Conservation (phyloP, 2,113 vertebrate species). For the Gasterosteus aculeatus region DNA sequence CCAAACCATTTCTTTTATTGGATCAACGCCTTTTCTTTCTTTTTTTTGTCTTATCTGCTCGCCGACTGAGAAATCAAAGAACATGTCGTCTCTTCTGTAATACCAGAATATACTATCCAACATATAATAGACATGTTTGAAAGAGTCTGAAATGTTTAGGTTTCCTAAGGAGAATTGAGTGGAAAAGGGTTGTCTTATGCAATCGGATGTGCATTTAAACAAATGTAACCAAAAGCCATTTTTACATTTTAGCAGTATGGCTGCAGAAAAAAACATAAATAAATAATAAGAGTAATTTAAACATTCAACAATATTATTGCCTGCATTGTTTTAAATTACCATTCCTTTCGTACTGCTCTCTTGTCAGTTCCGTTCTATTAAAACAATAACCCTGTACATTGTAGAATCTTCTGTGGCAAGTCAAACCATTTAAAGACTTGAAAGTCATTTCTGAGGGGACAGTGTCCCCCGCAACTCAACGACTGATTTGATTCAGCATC, state of each 20-base stretch:
- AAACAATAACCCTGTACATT: not conserved
- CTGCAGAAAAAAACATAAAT: too few species aligned
- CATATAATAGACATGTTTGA: too few species aligned
- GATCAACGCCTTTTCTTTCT: not conserved
- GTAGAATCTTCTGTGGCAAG: not conserved
- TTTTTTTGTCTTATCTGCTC: constrained; percentile 25
- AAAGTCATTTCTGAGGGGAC: not conserved
- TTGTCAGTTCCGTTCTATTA: not conserved
- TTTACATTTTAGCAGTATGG: not conserved
- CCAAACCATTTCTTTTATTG: not conserved
- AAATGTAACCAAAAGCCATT: constrained; percentile 3
- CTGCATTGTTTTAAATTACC: constrained; percentile 3
- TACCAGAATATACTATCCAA: not conserved
- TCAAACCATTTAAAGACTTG: not conserved
- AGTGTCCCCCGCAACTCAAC: constrained; percentile 8
- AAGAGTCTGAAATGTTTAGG: too few species aligned
- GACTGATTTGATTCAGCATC: constrained; percentile 12
- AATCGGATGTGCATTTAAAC: constrained; percentile 3
- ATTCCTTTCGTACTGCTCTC: not conserved
- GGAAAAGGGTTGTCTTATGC: too few species aligned
- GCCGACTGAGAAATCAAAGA: not conserved
- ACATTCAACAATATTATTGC: not conserved
- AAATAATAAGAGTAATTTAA: too few species aligned
- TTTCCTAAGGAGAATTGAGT: too few species aligned
- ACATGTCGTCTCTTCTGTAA: not conserved